Percentiles rank a stretch among this genome's conserved stretches.
Conservation (phyloP, 2,888 invertebrate species). For the Masnerella sp. region DNA sequence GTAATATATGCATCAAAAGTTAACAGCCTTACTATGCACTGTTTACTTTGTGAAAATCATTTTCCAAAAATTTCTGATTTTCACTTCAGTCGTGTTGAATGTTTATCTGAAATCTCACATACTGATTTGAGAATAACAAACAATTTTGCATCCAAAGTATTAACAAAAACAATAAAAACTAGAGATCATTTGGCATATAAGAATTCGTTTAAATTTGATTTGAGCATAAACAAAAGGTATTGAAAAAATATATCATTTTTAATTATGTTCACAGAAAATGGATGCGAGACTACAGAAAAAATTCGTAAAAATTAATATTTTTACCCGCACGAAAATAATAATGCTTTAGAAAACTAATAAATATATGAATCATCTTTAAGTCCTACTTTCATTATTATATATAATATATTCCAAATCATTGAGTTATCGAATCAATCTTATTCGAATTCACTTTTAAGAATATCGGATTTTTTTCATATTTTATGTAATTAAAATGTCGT, state of each 20-base stretch:
- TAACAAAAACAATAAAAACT: background rate
- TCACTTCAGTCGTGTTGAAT: conserved; percentile 14
- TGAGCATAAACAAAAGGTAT: too few species aligned
- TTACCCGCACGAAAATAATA: too few species aligned
- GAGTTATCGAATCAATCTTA: background rate
- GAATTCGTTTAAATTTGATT: too few species aligned
- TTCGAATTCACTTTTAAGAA: background rate
- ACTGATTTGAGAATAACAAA: too few species aligned
- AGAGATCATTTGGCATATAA: background rate
- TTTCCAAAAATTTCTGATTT: conserved; percentile 24
- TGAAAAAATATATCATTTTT: too few species aligned
- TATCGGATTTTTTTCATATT: background rate
- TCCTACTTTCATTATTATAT: background rate
- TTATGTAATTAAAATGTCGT: too few species aligned
- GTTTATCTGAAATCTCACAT: too few species aligned
- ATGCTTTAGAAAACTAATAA: too few species aligned
- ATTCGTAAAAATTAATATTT: too few species aligned
- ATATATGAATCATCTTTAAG: background rate
- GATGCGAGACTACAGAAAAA: too few species aligned
- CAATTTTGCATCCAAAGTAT: too few species aligned
- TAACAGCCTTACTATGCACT: background rate
- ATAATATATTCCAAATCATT: conserved; percentile 1
- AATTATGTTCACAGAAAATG: too few species aligned
- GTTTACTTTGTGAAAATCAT: conserved; percentile 24
- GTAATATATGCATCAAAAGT: background rate